Conservation (phyloP, 2,888 invertebrate species). For the Ceramica pisi region DNA sequence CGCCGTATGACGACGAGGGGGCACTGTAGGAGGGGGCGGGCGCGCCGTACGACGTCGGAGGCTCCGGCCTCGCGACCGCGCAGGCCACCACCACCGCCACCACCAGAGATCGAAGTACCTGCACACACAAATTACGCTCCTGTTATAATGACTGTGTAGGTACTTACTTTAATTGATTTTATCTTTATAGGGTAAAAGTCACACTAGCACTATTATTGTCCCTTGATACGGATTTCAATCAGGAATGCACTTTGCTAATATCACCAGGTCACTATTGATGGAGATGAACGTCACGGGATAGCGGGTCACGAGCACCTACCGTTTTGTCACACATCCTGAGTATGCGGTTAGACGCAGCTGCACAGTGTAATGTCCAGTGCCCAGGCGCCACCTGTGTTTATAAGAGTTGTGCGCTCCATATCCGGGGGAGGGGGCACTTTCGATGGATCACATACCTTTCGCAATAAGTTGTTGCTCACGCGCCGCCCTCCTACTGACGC, state of each 20-base stretch:
- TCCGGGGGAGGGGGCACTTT: constrained; percentile 90
- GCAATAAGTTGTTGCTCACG: constrained; percentile 86
- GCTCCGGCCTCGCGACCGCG: constrained; percentile 89
- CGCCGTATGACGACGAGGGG: constrained; percentile 88
- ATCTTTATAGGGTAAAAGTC: constrained; percentile 21
- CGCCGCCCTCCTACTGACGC: constrained; percentile 79
- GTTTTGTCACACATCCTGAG: constrained; percentile 87
- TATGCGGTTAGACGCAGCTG: constrained; percentile 80
- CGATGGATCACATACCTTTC: constrained; percentile 88
- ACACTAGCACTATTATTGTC: constrained; percentile 61
- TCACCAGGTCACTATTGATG: constrained; percentile 78
- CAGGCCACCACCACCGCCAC: constrained; percentile 84
- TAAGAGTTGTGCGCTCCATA: constrained; percentile 88
- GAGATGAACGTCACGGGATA: constrained; percentile 62
- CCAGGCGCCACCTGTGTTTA: constrained; percentile 88
- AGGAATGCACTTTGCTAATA: constrained; percentile 55
- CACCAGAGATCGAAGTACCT: constrained; percentile 87
- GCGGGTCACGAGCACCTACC: constrained; percentile 82
- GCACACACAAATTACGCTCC: constrained; percentile 77
- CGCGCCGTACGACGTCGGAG: constrained; percentile 91
- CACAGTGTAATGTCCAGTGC: constrained; percentile 87
- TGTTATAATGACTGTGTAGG: constrained; percentile 22
- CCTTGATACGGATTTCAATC: constrained; percentile 20
- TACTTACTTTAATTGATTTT: constrained; percentile 4
- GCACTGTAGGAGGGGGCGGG: constrained; percentile 88